Percentiles rank a stretch among this genome's conserved stretches.
These are phyloP conservation scores for Blastobasis adustella DNA, from an alignment of 2,888 invertebrate species.

Conservation along the genomic window DNA sequence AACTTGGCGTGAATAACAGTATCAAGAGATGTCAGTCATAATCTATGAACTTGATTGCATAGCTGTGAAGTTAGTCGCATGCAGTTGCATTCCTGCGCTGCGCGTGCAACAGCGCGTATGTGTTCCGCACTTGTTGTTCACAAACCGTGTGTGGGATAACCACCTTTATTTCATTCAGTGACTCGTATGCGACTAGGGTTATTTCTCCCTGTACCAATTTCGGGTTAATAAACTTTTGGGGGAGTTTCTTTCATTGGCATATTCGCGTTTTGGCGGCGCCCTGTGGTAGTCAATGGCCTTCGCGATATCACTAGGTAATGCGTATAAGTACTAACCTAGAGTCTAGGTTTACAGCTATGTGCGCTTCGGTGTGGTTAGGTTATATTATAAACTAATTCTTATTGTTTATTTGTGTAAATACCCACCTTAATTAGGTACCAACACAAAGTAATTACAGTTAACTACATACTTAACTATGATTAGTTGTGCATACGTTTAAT, in stretches of 20 bases:
- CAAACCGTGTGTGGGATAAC: conserved; percentile 28
- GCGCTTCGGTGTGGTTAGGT: too few relatives aligned
- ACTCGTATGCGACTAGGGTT: too few relatives aligned
- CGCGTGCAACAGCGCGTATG: conserved; percentile 48
- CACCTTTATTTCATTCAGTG: conserved; percentile 11
- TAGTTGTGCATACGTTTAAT: too few relatives aligned
- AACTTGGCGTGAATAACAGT: neutral
- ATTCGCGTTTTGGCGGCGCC: conserved; percentile 34
- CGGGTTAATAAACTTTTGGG: conserved; percentile 54
- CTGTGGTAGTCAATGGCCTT: conserved; percentile 41
- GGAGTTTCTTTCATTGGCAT: conserved; percentile 41
- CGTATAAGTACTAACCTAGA: conserved; percentile 19
- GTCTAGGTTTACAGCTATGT: conserved; percentile 15
- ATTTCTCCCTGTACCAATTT: neutral
- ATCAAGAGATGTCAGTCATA: conserved; percentile 52
- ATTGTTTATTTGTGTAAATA: too few relatives aligned
- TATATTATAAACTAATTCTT: too few relatives aligned
- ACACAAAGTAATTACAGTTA: too few relatives aligned
- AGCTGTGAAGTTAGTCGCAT: conserved; percentile 44
- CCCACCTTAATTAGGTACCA: too few relatives aligned
- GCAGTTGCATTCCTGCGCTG: conserved; percentile 57
- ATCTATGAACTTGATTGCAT: conserved; percentile 72
- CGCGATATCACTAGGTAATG: conserved; percentile 32
- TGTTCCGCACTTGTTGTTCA: conserved; percentile 32
- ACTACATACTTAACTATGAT: too few relatives aligned